Percentiles rank a stretch among this genome's conserved stretches.
phyloP scores from a whole-genome alignment of 2,797 vertebrate genomes.

The Acestrorhynchus altus region DNA sequence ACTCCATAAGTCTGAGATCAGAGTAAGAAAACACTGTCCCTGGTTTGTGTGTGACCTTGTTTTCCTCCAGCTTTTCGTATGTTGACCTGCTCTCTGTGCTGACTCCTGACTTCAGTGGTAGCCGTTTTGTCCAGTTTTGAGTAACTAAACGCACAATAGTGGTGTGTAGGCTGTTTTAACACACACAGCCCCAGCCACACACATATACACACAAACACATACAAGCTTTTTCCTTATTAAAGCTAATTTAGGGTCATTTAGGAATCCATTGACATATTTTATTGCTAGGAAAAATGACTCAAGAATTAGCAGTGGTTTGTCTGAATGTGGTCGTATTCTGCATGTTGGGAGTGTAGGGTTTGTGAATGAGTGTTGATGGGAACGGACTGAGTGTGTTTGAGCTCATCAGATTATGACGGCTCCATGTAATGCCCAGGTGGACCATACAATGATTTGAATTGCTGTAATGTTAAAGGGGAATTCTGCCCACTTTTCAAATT shows the following conservation, averaged over 20 bases:
- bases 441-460: background rate
- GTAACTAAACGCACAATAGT: slow-evolving; percentile 65
- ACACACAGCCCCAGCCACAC: slow-evolving; percentile 30
- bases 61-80: background rate
- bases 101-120: slow-evolving; percentile 12
- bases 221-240: background rate
- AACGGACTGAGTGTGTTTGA: background rate
- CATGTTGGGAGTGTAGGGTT: background rate
- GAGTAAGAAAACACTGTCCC: too few species aligned
- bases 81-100: slow-evolving; percentile 15
- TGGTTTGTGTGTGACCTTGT: background rate
- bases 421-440: background rate
- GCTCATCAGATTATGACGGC: too few species aligned
- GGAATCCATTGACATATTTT: background rate
- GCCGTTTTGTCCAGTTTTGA: slow-evolving; percentile 38
- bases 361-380: background rate
- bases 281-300: background rate
- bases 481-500: too few species aligned
- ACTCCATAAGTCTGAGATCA: background rate
- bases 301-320: background rate
- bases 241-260: background rate
- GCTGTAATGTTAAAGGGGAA: background rate
- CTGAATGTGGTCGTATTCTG: background rate
- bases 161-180: slow-evolving; percentile 51
- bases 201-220: slow-evolving; percentile 54